A percentile compares a stretch with the other conserved stretches of the same genome.
These are phyloP conservation scores for Silurus meridionalis DNA, from an alignment of 2,113 vertebrate species.

Conservation along the genomic window DNA sequence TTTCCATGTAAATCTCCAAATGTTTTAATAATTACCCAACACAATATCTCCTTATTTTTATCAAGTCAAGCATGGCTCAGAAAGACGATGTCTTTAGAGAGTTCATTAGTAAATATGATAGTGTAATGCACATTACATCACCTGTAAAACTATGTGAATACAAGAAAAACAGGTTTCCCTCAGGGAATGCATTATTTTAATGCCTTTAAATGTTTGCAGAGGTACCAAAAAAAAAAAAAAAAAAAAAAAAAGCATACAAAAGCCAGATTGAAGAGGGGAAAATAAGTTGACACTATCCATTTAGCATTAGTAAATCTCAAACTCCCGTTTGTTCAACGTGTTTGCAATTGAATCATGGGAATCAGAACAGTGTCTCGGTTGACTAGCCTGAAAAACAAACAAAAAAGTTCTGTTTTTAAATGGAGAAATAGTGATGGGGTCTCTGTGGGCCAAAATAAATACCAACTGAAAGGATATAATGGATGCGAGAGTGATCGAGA, in stretches of 20 bases:
- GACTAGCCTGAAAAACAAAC: slow-evolving; percentile 58
- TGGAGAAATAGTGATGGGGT: slow-evolving; percentile 41
- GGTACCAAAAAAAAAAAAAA: slow-evolving; percentile 25
- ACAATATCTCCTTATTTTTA: background rate
- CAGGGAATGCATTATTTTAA: slow-evolving; percentile 37
- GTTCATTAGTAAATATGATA: slow-evolving; percentile 21
- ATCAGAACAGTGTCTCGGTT: slow-evolving; percentile 38
- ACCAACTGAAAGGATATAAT: slow-evolving; percentile 52
- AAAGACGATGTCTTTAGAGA: background rate
- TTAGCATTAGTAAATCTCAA: slow-evolving; percentile 23
- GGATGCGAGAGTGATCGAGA: slow-evolving; percentile 30
- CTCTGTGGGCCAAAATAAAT: slow-evolving; percentile 58
- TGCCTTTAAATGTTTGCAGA: slow-evolving; percentile 47
- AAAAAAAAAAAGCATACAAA: slow-evolving; percentile 4
- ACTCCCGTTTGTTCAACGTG: slow-evolving; percentile 49
- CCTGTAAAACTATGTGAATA: slow-evolving; percentile 34
- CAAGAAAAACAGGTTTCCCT: slow-evolving; percentile 36
- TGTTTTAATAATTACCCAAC: background rate
- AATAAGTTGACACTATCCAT: slow-evolving; percentile 44
- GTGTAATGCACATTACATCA: slow-evolving; percentile 10
- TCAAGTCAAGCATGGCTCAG: background rate
- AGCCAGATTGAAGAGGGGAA: slow-evolving; percentile 27
- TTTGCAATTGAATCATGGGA: slow-evolving; percentile 57
- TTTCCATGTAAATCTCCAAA: background rate
- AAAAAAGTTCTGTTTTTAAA: slow-evolving; percentile 39